These are phyloP conservation scores for Telmatherina bonti DNA, from an alignment of 2,797 vertebrate species.

Conservation along the genomic window DNA sequence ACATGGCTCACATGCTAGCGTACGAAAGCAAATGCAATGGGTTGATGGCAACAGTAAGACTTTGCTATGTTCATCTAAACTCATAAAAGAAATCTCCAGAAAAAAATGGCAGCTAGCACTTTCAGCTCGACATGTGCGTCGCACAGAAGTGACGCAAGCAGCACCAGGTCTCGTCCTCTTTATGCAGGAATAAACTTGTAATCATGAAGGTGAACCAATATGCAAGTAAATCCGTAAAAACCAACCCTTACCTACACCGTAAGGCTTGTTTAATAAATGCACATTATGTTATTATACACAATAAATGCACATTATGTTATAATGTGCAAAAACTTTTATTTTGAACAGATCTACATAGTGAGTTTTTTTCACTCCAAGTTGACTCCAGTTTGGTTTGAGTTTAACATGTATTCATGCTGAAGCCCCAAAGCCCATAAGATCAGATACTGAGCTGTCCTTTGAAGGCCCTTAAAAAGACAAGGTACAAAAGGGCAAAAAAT, in stretches of 20 bases:
- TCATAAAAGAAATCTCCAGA: constrained; percentile 54
- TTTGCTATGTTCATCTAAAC: constrained; percentile 32
- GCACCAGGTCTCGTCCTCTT: not conserved
- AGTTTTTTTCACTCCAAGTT: not conserved
- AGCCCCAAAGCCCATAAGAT: not conserved
- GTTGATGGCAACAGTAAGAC: constrained; percentile 24
- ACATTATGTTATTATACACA: not conserved
- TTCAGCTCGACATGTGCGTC: constrained; percentile 75
- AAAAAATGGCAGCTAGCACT: constrained; percentile 76
- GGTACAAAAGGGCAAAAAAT: too few species aligned
- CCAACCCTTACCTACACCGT: not conserved
- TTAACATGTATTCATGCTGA: not conserved
- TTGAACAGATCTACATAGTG: too few species aligned
- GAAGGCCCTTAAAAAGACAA: too few species aligned
- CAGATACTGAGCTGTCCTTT: too few species aligned
- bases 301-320: not conserved
- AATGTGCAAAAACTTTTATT: not conserved
- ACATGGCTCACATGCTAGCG: not conserved
- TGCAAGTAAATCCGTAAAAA: too few species aligned
- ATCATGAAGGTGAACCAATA: not conserved
- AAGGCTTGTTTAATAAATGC: not conserved
- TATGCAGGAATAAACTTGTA: not conserved
- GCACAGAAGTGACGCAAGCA: constrained; percentile 65
- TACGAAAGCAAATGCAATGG: not conserved
- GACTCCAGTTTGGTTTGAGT: too few species aligned